A percentile compares a stretch with the other conserved stretches of the same genome.
Evolutionary conservation across 2,113 vertebrate species (phyloP).

Genomic region (Pholis gunnellus): DNA sequence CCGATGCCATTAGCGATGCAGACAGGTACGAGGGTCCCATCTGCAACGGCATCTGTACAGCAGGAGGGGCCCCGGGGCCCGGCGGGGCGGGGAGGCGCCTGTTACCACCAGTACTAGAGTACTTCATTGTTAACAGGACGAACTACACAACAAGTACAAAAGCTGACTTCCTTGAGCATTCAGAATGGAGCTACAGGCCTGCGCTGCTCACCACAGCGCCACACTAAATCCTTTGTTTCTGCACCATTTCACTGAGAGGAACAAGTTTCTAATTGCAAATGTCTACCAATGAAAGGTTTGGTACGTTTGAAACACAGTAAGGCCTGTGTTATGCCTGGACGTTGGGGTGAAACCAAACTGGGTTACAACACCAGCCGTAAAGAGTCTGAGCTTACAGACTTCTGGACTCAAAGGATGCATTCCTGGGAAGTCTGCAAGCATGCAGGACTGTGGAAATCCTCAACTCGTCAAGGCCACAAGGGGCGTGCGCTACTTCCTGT

Average conservation of each 20-base stretch:
- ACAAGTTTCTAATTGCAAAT: not conserved
- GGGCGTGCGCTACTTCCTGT: not conserved
- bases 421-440: not conserved
- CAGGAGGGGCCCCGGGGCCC: constrained; percentile 79
- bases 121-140: constrained; percentile 10
- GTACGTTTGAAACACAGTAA: not conserved
- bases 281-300: not conserved
- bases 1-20: constrained; percentile 92
- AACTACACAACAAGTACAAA: constrained; percentile 1
- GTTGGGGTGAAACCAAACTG: not conserved
- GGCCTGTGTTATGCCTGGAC: not conserved
- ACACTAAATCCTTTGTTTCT: not conserved
- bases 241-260: not conserved
- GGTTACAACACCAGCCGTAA: not conserved
- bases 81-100: constrained; percentile 28
- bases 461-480: not conserved
- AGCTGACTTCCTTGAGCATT: constrained; percentile 1
- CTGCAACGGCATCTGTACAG: constrained; percentile 96
- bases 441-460: not conserved
- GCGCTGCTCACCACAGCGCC: not conserved
- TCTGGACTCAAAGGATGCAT: not conserved
- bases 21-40: constrained; percentile 97
- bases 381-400: not conserved
- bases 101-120: constrained; percentile 9
- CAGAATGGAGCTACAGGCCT: not conserved